Evolutionary conservation across 2,797 vertebrate genomes (phyloP), one percentile per base, ranked within the genome.

Genomic region (Brachyalestes nurse): DNA sequence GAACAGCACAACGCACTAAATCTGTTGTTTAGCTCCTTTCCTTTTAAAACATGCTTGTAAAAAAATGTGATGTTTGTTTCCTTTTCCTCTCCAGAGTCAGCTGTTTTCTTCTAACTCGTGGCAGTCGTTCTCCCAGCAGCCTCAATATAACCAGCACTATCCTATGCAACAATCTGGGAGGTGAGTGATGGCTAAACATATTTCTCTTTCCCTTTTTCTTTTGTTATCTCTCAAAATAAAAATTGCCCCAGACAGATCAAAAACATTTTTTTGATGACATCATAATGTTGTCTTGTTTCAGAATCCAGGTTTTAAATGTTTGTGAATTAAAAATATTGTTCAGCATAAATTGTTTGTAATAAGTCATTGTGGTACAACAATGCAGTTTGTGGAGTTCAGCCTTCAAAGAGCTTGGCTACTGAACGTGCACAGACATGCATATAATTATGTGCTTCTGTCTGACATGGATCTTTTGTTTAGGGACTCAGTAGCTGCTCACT

Each of bases 141-240:
- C 81, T 51, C 81, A 77, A 25, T 87, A 78, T 72, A 83, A 58
- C 83, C 84, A 84, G 81, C 83, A 83, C 79, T 87, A 83, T 82
- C 73, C 83, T 84, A 83, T 85, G 84, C 86, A 87, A 83, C 84
- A 86, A 80, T 65, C 86, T 83, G 86, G 75, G 79, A 87, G 86
- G 86, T 87, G 45, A 84, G 84, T 78, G 4, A 12, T 28, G 0
- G 8, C 67, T 71, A 19, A 8, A 34, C 23, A 55, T 14, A 19
- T 9, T 1, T 58, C 4, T 72, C 17, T 40, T 51, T 55, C 23
- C 5, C 14, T 62, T 14, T 75, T 17, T 66, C 21, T 42, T 9
- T 60, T 0, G 28, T n/a, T 60, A 42, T 28, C 19, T 0, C 25
- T 51, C 38, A 49, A 49, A 23, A 49, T 67, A 28, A 34, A n/a